Evolutionary conservation across 2,797 vertebrate species (phyloP), one percentile per base, ranked within the genome.

Genomic region (Falco rusticolus): DNA sequence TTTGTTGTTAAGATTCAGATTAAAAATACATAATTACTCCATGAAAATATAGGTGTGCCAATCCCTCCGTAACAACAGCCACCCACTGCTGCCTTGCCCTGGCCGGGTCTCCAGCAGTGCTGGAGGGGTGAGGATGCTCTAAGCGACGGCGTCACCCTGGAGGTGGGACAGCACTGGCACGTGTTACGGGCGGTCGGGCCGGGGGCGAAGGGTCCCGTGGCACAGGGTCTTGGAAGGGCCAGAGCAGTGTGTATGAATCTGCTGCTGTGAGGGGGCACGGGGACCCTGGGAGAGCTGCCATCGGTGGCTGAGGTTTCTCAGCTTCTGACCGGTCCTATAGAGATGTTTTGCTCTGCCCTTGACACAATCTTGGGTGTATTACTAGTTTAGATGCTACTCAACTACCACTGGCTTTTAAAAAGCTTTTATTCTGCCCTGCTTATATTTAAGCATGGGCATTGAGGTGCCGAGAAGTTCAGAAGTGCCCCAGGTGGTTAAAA

Each of bases 81-180:
- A 25, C 4, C 6, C 15, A 1, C 1, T 0, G 0, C 34, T 61
- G 86, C 64, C 34, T 34, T 26, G 41, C 56, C 54, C 86, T 17
- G 51, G 43, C 59, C 34, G 33, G 70, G 15, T 91, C 76, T 80
- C 65, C 25, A 7, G 22, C 6, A 7, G 26, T 3, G 43, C 70
- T 3, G 2, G 16, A 51, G 43, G 17, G 39, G 11, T 60, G 24
- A 18, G 48, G 20, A 43, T 0, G 7, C 51, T 70, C 60, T 43
- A 34, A 37, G 14, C 5, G 39, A n/a, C 24, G 3, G 0, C 0
- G 1, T 11, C 16, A 70, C 71, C 61, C 61, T 47, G 71, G 22
- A 80, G 41, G 31, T 0, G 0, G 26, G 0, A 1, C 34, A 39
- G 77, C 25, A 16, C 34, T 24, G 43, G 45, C 65, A 54, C 0